Conservation (phyloP, 2,888 invertebrate species). For the Drosophila neotestacea region DNA sequence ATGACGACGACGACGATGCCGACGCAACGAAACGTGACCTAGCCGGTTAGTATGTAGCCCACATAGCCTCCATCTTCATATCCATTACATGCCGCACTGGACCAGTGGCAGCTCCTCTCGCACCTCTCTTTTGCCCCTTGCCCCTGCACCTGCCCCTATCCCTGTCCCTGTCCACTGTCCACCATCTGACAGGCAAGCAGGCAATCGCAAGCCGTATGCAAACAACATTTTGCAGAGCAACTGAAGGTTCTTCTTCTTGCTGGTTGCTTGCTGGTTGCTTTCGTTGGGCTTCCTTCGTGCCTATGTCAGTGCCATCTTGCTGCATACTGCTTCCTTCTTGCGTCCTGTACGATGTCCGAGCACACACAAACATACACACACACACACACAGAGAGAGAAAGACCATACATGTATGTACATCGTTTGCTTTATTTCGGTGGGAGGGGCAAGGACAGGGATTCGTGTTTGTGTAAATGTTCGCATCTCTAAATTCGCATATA, state of each 20-base stretch:
- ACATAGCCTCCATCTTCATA: conserved; percentile 73
- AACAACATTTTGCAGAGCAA: conserved; percentile 82
- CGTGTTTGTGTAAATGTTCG: conserved; percentile 79
- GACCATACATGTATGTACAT: neutral
- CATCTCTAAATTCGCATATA: conserved; percentile 83
- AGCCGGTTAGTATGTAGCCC: conserved; percentile 76
- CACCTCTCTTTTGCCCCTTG: neutral
- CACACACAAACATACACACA: conserved; percentile 6
- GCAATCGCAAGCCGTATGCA: conserved; percentile 84
- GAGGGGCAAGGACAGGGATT: conserved; percentile 20
- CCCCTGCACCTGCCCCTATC: conserved; percentile 10
- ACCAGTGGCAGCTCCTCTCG: conserved; percentile 46
- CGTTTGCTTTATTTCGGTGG: neutral
- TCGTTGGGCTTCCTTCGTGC: conserved; percentile 73
- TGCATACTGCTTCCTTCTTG: conserved; percentile 55
- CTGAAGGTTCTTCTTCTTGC: conserved; percentile 31
- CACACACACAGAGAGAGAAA: neutral
- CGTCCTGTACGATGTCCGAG: conserved; percentile 66
- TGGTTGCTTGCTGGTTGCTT: conserved; percentile 51
- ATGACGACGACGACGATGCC: conserved; percentile 54
- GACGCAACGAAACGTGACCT: conserved; percentile 77
- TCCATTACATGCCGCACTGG: conserved; percentile 67
- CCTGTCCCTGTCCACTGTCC: conserved; percentile 12
- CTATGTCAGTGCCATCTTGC: conserved; percentile 60
- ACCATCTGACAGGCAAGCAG: conserved; percentile 71